phyloP scores from a whole-genome alignment of 2,797 vertebrate species.

The Linurgus olivaceus region DNA sequence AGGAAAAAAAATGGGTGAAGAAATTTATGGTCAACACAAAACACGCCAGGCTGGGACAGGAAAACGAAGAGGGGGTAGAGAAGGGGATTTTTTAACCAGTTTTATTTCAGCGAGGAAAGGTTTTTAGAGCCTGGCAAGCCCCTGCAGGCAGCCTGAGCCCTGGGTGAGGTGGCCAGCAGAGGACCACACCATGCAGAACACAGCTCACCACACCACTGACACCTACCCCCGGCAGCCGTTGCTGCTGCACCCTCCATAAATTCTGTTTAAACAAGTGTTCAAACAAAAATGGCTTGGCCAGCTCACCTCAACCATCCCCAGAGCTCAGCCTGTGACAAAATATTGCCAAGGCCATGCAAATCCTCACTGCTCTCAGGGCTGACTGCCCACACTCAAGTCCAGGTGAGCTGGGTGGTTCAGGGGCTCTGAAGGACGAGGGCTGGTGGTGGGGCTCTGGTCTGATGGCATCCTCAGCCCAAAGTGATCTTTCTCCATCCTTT shows the following conservation, averaged over 20 bases:
- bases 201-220: neutral
- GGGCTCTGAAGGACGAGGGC: accelerated
- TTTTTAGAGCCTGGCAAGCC: neutral
- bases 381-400: neutral
- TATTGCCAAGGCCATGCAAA: neutral
- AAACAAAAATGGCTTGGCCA: conserved; percentile 19
- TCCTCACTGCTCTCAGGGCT: neutral
- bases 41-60: neutral
- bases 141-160: neutral
- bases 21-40: neutral
- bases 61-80: neutral
- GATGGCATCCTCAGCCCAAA: neutral
- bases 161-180: neutral
- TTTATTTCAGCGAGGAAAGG: neutral
- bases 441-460: neutral
- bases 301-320: neutral
- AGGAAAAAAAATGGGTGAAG: neutral
- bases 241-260: conserved; percentile 46
- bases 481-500: neutral
- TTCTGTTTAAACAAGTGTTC: conserved; percentile 12
- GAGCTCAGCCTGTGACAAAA: neutral
- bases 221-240: neutral
- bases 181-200: neutral
- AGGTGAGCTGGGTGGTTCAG: neutral
- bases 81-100: neutral